Evolutionary conservation across 2,113 vertebrate species (phyloP), one percentile per base, ranked within the genome.

Genomic region (Cnemophilus loriae): DNA sequence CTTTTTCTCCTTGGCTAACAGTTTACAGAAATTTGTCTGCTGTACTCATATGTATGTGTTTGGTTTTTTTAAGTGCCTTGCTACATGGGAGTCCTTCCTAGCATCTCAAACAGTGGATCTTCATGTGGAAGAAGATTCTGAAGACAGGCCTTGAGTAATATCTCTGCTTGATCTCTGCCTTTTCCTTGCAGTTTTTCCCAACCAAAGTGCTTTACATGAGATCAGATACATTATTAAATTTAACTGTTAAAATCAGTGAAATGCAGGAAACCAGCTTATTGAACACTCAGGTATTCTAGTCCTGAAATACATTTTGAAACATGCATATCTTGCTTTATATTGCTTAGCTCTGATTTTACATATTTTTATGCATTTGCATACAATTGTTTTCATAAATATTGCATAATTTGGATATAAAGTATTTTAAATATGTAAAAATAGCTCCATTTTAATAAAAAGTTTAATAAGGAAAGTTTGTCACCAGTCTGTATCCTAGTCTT

Each of bases 1-100:
- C 4, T 7, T 60, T 65, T 86, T 89, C 59, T 86, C 63, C 55
- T 71, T 90, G 68, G 21, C 37, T 96, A 65, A 56, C 57, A 46
- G 61, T 27, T 32, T 76, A 81, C 50, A 87, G 56, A 68, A 91
- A n/a, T 33, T 5, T 39, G 10, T 49, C 30, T 95, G 35, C 84
- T 79, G 6, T 75, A 56, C 57, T 93, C 22, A 30, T 61, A 44
- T 61, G 28, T 74, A 6, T 97, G 56, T 97, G 70, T 71, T 95
- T 93, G 90, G 5, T 21, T 68, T 84, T 84, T 97, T 97, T 49
- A 97, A 99, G 99, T 99, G 99, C 97, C 98, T 99, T 98, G 99
- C 99, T 28, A 98, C 98, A 23, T 99, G 99, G 99, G 99, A 99
- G 92, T 98, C 99, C 21, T 99, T 99, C 97, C 97, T 99, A 42